Evolutionary conservation across 2,113 vertebrate genomes (phyloP).

Genomic region (Physeter macrocephalus): DNA sequence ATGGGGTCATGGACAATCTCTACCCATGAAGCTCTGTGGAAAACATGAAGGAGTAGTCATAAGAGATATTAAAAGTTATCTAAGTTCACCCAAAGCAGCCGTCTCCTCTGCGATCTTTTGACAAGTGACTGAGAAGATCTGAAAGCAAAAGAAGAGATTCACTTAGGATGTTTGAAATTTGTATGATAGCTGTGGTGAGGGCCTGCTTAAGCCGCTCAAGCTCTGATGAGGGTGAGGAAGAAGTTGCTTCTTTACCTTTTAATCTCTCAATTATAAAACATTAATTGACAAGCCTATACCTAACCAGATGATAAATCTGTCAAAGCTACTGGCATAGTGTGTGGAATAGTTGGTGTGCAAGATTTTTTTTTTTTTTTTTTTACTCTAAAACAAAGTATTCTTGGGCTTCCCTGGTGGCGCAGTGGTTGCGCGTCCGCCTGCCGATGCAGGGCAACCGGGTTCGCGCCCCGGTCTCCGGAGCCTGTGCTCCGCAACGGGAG

Average conservation of each 20-base stretch:
- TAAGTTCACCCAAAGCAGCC: neutral
- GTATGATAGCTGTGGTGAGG: fast-evolving
- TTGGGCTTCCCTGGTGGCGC: too few species aligned
- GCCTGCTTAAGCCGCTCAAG: neutral
- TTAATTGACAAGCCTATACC: neutral
- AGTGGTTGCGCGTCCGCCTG: too few species aligned
- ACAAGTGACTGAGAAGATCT: neutral
- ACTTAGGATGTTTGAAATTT: neutral
- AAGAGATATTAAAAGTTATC: neutral
- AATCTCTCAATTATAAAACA: neutral
- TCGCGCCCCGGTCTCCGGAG: too few species aligned
- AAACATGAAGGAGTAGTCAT: neutral
- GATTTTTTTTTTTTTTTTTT: neutral
- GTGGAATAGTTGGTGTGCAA: neutral
- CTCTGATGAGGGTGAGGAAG: neutral
- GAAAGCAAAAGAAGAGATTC: neutral
- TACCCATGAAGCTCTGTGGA: neutral
- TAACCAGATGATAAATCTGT: constrained; percentile 3
- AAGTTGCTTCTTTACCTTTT: neutral
- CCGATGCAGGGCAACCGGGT: too few species aligned
- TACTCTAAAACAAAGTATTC: neutral
- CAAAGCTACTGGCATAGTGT: neutral
- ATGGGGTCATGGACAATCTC: too few species aligned
- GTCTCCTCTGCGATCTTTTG: neutral
- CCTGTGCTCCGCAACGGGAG: too few species aligned